phyloP scores from a whole-genome alignment of 2,888 invertebrate genomes.

The Chrysina gloriosa region DNA sequence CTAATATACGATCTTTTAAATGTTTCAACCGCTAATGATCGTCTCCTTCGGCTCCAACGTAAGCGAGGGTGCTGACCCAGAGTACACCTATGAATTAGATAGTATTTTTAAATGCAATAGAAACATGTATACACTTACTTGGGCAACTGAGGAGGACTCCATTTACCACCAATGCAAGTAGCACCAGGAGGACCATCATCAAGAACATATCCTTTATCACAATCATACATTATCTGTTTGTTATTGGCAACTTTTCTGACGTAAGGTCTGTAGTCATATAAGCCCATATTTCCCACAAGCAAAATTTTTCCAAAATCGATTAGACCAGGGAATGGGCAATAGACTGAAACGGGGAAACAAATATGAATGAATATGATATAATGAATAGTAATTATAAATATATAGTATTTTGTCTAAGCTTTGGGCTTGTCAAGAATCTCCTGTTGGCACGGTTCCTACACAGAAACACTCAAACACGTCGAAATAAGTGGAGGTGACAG shows the following conservation, averaged over 20 bases:
- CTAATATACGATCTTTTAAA: slow-evolving; percentile 57
- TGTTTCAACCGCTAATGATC: slow-evolving; percentile 67
- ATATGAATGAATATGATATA: too few species aligned
- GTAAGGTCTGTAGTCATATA: slow-evolving; percentile 94
- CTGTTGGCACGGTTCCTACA: too few species aligned
- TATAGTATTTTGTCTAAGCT: too few species aligned
- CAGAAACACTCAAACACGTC: too few species aligned
- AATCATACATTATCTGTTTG: slow-evolving; percentile 96
- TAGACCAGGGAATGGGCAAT: slow-evolving; percentile 92
- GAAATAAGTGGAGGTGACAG: too few species aligned
- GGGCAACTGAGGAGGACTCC: slow-evolving; percentile 91
- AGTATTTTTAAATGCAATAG: not conserved
- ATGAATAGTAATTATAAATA: too few species aligned
- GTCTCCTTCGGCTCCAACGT: slow-evolving; percentile 80
- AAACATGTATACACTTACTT: slow-evolving; percentile 66
- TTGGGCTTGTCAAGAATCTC: too few species aligned
- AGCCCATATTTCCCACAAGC: slow-evolving; percentile 94
- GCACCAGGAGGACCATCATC: slow-evolving; percentile 92
- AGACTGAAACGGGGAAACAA: slow-evolving; percentile 71
- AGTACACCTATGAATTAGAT: slow-evolving; percentile 71
- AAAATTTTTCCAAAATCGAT: slow-evolving; percentile 91
- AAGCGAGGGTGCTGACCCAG: slow-evolving; percentile 89
- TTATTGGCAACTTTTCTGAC: slow-evolving; percentile 91
- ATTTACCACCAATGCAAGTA: slow-evolving; percentile 93
- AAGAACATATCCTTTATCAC: slow-evolving; percentile 89